Percentiles rank a stretch among this genome's conserved stretches.
Conservation (phyloP, 2,113 vertebrate genomes). For the Orthonyx spaldingii region DNA sequence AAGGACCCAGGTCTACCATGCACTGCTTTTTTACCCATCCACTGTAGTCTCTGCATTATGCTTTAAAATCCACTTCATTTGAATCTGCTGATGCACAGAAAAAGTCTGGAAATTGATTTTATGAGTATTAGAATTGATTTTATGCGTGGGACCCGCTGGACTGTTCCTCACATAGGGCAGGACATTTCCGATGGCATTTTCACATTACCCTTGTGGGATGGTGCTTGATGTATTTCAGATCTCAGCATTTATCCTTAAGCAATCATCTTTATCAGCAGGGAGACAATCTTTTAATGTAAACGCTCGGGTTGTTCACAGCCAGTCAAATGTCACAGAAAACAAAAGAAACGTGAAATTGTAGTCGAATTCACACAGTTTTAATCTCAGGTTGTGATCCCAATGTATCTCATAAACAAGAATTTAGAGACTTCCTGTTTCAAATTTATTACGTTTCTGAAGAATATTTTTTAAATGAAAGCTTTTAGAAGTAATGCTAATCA, state of each 20-base stretch:
- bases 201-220: background rate
- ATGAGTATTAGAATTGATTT: background rate
- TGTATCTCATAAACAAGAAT: background rate
- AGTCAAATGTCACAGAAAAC: background rate
- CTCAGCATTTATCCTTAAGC: background rate
- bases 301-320: background rate
- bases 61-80: background rate
- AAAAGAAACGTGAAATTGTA: background rate
- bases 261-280: background rate
- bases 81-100: background rate
- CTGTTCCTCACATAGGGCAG: background rate
- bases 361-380: background rate
- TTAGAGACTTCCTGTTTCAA: background rate
- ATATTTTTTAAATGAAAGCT: background rate
- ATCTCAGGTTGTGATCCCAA: background rate
- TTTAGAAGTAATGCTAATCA: background rate
- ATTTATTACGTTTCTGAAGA: background rate
- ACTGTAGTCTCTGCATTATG: background rate
- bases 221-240: background rate
- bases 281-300: background rate
- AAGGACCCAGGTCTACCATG: background rate
- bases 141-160: rapidly evolving
- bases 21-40: background rate
- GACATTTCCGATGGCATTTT: background rate
- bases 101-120: background rate